Evolutionary conservation across 2,113 vertebrate species (phyloP).

Genomic region (Tragelaphus scriptus): DNA sequence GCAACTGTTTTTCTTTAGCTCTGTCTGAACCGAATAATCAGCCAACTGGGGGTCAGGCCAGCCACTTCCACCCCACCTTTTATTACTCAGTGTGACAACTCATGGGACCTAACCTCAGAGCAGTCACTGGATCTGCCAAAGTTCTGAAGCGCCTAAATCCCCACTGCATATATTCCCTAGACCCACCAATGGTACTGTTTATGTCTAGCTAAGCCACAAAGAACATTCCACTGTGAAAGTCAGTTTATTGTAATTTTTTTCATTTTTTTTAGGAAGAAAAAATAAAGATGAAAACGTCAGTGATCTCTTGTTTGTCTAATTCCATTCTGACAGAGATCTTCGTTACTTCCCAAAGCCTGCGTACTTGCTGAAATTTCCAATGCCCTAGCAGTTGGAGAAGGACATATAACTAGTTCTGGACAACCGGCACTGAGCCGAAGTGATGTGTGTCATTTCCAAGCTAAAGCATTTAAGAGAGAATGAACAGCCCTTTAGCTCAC

Average conservation of each 20-base stretch:
- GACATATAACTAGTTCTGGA: neutral
- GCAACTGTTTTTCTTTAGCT: constrained; percentile 57
- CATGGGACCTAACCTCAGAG: neutral
- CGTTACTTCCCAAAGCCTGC: neutral
- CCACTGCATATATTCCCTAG: neutral
- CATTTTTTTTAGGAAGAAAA: neutral
- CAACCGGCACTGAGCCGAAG: neutral
- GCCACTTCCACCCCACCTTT: neutral
- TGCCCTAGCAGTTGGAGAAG: neutral
- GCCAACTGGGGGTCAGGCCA: neutral
- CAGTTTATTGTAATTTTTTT: neutral
- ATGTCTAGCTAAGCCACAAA: constrained; percentile 39
- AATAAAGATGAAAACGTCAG: neutral
- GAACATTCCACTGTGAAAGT: constrained; percentile 26
- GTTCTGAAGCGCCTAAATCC: neutral
- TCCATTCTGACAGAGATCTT: neutral
- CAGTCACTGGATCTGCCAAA: neutral
- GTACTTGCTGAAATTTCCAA: neutral
- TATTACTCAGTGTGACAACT: neutral
- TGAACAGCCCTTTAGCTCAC: neutral
- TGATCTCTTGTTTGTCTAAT: neutral
- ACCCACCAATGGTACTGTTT: neutral
- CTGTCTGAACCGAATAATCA: constrained; percentile 44
- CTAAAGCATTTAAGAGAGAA: neutral
- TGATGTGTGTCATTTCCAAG: neutral